Conservation (phyloP, 2,888 invertebrate species). For the Heteromyza rotundicornis region DNA sequence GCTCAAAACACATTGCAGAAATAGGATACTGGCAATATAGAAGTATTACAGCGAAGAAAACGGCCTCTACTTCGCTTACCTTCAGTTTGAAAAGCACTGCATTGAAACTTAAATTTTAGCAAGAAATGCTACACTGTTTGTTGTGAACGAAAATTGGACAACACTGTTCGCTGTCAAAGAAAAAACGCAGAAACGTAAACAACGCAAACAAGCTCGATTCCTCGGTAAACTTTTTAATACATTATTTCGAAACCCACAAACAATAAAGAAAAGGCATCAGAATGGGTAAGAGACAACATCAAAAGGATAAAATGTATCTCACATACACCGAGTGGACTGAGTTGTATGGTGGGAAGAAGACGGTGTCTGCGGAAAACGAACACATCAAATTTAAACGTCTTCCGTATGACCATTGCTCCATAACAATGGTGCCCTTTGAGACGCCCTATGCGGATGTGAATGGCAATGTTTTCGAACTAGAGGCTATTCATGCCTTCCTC, state of each 20-base stretch:
- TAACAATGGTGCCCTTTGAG: slow-evolving; percentile 90
- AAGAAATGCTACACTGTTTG: neutral
- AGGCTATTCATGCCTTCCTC: slow-evolving; percentile 83
- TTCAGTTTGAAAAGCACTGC: too few relatives aligned
- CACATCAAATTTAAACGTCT: slow-evolving; percentile 86
- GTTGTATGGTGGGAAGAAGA: slow-evolving; percentile 85
- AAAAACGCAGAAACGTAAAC: neutral
- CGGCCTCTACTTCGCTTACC: too few relatives aligned
- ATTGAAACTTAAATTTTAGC: too few relatives aligned
- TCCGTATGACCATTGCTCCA: slow-evolving; percentile 90
- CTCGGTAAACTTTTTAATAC: neutral
- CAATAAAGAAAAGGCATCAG: slow-evolving; percentile 55
- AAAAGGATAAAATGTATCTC: slow-evolving; percentile 86
- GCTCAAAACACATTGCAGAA: too few relatives aligned
- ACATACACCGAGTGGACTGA: slow-evolving; percentile 70
- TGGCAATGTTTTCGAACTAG: slow-evolving; percentile 93
- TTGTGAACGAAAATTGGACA: neutral
- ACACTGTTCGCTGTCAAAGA: neutral
- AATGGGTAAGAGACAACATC: slow-evolving; percentile 94
- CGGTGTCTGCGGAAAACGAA: slow-evolving; percentile 72
- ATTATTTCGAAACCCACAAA: neutral
- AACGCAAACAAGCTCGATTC: neutral
- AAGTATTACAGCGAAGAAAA: too few relatives aligned
- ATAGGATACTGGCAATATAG: too few relatives aligned
- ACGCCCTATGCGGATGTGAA: slow-evolving; percentile 88